Evolutionary conservation across 2,797 vertebrate genomes (phyloP).

Genomic region (Sebastes steindachneri): DNA sequence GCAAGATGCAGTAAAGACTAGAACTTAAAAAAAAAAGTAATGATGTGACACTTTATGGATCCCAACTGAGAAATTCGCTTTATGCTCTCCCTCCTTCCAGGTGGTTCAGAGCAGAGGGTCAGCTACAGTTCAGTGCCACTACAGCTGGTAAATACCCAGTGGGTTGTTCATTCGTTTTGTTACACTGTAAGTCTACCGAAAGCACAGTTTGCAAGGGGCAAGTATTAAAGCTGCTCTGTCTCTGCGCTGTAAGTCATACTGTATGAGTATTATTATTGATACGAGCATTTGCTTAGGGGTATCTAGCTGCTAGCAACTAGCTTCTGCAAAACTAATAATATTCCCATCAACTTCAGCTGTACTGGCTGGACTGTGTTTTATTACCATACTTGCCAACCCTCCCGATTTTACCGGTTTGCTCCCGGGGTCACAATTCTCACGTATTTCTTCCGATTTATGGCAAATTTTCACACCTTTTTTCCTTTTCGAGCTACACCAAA

Average conservation of each 20-base stretch:
- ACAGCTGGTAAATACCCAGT: slow-evolving; percentile 33
- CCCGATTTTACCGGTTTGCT: too few relatives aligned
- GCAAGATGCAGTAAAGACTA: slow-evolving; percentile 21
- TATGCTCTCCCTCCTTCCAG: slow-evolving; percentile 42
- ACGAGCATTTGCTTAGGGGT: neutral
- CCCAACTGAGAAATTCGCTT: slow-evolving; percentile 54
- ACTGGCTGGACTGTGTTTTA: too few relatives aligned
- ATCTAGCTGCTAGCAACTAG: neutral
- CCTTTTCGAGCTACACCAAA: too few relatives aligned
- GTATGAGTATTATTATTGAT: neutral
- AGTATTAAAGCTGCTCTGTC: neutral
- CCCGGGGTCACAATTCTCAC: too few relatives aligned
- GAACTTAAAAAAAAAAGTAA: slow-evolving; percentile 50
- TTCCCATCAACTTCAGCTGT: too few relatives aligned
- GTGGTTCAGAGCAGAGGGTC: slow-evolving; percentile 55
- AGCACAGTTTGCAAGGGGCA: neutral
- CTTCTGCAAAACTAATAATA: too few relatives aligned
- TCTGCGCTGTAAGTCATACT: neutral
- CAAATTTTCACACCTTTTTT: too few relatives aligned
- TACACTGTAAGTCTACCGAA: slow-evolving; percentile 3
- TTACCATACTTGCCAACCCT: too few relatives aligned
- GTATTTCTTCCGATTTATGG: too few relatives aligned
- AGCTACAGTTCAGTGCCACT: slow-evolving; percentile 55
- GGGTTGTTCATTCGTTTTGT: neutral
- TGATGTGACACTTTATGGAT: slow-evolving; percentile 51